Conservation (phyloP, 2,888 invertebrate species). For the Geophilus truncorum region DNA sequence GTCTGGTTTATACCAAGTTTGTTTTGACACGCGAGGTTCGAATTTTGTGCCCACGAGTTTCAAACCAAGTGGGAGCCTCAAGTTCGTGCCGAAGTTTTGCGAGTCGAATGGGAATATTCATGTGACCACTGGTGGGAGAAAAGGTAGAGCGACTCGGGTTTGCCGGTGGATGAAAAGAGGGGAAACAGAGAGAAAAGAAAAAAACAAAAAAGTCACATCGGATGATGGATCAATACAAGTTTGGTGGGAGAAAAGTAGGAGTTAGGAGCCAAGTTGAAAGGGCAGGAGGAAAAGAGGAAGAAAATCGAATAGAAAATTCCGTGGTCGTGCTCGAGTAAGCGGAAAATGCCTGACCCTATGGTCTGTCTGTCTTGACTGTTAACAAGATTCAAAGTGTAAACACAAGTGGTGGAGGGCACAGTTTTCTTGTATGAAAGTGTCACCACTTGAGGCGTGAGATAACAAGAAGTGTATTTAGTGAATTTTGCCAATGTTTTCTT, state of each 20-base stretch:
- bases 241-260: constrained; percentile 2
- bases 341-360: constrained; percentile 20
- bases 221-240: neutral
- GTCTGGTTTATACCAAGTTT: neutral
- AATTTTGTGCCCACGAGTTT: neutral
- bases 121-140: constrained; percentile 13
- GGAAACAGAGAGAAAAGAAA: too few species aligned
- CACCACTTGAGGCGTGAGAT: constrained; percentile 7
- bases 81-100: neutral
- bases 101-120: constrained; percentile 8
- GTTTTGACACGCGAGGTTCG: constrained; percentile 12
- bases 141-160: neutral
- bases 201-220: neutral
- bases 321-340: constrained; percentile 25
- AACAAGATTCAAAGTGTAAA: constrained; percentile 25
- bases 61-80: neutral
- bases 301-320: constrained; percentile 25
- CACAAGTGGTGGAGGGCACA: neutral
- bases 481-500: neutral
- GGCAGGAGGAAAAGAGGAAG: neutral
- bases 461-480: neutral
- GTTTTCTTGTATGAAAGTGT: neutral
- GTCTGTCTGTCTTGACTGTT: constrained; percentile 27
- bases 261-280: constrained; percentile 13
- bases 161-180: neutral